Evolutionary conservation across 2,797 vertebrate genomes (phyloP).

Genomic region (Fringilla coelebs): DNA sequence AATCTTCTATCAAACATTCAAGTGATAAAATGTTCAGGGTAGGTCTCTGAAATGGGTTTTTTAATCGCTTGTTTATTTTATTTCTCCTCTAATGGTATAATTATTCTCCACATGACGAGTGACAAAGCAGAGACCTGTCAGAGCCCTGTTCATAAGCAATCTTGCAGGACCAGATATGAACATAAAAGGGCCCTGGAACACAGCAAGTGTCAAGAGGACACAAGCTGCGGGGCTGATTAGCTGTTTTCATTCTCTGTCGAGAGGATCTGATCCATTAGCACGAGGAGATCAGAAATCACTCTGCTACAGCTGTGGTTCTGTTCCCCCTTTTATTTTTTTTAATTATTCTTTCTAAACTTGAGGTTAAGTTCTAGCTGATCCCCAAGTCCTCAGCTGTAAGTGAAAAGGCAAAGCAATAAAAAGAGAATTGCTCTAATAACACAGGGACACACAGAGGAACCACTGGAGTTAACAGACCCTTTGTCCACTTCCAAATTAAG

Average conservation of each 20-base stretch:
- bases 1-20: not conserved
- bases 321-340: too few relatives aligned
- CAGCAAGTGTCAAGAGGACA: not conserved
- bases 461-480: not conserved
- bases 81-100: not conserved
- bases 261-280: not conserved
- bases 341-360: not conserved
- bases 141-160: not conserved
- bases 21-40: not conserved
- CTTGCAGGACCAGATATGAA: not conserved
- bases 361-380: not conserved
- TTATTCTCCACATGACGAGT: not conserved
- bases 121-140: not conserved
- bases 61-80: not conserved
- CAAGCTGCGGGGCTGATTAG: not conserved
- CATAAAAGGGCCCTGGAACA: not conserved
- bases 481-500: not conserved
- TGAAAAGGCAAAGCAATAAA: not conserved
- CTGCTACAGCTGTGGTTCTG: slow-evolving; percentile 10
- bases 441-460: not conserved
- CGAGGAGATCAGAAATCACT: not conserved
- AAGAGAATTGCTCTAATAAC: not conserved
- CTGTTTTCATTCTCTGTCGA: not conserved
- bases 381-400: not conserved
- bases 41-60: not conserved